phyloP scores from a whole-genome alignment of 2,888 invertebrate species.

The Synergus umbraculus region DNA sequence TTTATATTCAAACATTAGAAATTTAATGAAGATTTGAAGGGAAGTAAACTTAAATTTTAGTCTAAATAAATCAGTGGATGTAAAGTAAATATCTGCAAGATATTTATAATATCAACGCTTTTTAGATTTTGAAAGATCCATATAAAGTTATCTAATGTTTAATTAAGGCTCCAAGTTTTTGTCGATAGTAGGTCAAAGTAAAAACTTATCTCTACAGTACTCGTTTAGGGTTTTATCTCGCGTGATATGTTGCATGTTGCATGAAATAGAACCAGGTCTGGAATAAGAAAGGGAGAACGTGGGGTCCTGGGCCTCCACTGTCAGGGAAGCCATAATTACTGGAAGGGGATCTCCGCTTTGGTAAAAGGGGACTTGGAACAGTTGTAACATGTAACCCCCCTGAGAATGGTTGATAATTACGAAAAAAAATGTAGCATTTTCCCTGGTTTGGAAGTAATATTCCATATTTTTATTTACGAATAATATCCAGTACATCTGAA shows the following conservation, averaged over 20 bases:
- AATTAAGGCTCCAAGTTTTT: neutral
- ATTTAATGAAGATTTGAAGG: neutral
- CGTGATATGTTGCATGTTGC: neutral
- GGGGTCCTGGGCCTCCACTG: conserved; percentile 39
- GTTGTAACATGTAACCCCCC: conserved; percentile 38
- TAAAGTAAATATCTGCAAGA: neutral
- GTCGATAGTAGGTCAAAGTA: conserved; percentile 4
- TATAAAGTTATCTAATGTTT: neutral
- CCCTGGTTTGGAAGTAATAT: neutral
- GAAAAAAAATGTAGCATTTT: conserved; percentile 4
- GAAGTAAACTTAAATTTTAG: neutral
- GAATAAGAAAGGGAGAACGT: conserved; percentile 36
- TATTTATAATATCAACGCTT: neutral
- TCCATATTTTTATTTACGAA: neutral
- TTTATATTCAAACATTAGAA: too few relatives aligned
- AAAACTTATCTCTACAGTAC: neutral
- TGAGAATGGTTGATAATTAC: conserved; percentile 26
- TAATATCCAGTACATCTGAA: neutral
- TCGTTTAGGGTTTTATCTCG: neutral
- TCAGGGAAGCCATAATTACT: conserved; percentile 37
- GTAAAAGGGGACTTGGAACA: conserved; percentile 32
- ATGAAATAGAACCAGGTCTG: conserved; percentile 26
- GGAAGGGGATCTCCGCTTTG: conserved; percentile 37
- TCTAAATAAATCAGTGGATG: neutral
- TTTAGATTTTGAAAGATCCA: neutral